These are phyloP conservation scores for Danaus melanippus DNA, from an alignment of 1,140 invertebrate species.

Conservation along the genomic window DNA sequence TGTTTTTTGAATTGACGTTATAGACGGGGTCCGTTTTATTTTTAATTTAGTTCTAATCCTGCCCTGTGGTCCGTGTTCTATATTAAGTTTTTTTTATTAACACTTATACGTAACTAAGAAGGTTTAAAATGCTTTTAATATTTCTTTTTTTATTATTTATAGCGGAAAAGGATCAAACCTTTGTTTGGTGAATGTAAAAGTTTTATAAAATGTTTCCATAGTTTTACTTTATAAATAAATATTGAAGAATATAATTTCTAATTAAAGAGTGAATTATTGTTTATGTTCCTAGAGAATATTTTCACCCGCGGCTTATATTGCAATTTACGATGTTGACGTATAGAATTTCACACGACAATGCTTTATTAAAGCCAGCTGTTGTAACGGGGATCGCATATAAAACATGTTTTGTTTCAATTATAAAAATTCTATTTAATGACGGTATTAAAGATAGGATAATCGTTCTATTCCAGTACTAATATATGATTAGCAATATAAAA, in stretches of 20 bases:
- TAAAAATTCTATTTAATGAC: no score
- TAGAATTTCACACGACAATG: constrained; percentile 10
- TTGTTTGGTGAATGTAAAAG: no score
- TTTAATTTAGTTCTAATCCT: constrained; percentile 10
- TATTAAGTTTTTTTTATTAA: no score
- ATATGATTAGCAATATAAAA: no score
- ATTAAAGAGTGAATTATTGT: background rate
- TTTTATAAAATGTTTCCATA: no score
- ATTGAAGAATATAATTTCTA: no score
- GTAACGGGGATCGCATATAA: background rate
- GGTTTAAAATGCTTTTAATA: background rate
- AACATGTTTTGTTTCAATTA: no score
- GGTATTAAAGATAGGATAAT: no score
- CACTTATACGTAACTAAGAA: no score
- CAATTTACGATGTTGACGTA: constrained; percentile 6
- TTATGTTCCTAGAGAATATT: constrained; percentile 11
- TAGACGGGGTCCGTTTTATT: constrained; percentile 23
- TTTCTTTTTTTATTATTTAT: background rate
- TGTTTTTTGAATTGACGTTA: constrained; percentile 42
- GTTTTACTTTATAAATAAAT: no score
- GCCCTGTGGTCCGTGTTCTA: no score
- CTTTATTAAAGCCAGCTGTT: constrained; percentile 18
- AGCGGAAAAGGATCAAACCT: background rate
- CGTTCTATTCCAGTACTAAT: no score
- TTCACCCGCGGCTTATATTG: constrained; percentile 8